Evolutionary conservation across 2,888 invertebrate species (phyloP).

Genomic region (Mythimna ferrago): DNA sequence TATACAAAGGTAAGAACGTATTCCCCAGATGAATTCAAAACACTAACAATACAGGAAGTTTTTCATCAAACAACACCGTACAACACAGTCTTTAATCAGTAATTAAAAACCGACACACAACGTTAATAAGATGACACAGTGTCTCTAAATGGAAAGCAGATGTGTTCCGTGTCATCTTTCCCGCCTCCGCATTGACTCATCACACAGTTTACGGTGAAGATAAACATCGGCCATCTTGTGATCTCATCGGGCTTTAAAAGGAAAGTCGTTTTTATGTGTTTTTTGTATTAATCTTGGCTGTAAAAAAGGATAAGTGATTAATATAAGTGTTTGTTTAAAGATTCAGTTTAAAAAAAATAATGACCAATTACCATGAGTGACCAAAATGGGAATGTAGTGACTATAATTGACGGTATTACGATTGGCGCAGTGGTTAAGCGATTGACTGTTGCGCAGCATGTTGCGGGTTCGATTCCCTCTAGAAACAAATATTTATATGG

Average conservation of each 20-base stretch:
- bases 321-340: constrained; percentile 12
- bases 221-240: constrained; percentile 28
- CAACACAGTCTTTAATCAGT: constrained; percentile 18
- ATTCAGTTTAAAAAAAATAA: neutral
- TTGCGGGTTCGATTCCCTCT: neutral
- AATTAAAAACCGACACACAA: constrained; percentile 16
- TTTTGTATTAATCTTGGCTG: constrained; percentile 29
- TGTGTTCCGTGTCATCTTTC: constrained; percentile 51
- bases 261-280: constrained; percentile 42
- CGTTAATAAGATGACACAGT: constrained; percentile 23
- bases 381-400: neutral
- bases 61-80: constrained; percentile 3
- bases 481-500: neutral
- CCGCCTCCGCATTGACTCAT: constrained; percentile 61
- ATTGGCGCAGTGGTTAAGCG: neutral
- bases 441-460: neutral
- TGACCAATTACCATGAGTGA: neutral
- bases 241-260: constrained; percentile 61
- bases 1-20: neutral
- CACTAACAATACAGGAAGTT: constrained; percentile 28
- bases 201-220: constrained; percentile 8
- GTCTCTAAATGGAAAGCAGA: constrained; percentile 43
- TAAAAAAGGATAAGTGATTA: constrained; percentile 42
- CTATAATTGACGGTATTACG: neutral
- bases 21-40: constrained; percentile 16